phyloP scores from a whole-genome alignment of 2,888 invertebrate genomes.

The Ellobium chinense region DNA sequence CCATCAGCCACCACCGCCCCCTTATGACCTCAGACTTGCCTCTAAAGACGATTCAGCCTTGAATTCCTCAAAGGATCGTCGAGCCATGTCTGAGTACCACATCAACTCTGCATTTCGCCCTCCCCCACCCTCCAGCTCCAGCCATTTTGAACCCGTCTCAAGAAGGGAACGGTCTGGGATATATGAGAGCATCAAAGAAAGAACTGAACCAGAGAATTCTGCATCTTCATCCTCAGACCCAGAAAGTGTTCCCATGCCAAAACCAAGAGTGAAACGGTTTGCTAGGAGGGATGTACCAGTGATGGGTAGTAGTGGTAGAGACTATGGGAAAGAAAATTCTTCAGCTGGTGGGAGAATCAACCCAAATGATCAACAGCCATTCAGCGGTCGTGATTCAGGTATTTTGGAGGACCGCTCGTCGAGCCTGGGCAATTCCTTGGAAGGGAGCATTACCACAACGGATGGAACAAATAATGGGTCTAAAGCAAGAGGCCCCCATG shows the following conservation, averaged over 20 bases:
- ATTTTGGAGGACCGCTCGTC: constrained; percentile 45
- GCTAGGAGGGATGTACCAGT: background rate
- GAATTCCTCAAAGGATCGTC: background rate
- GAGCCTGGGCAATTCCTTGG: constrained; percentile 37
- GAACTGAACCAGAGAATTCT: constrained; percentile 52
- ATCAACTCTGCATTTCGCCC: constrained; percentile 15
- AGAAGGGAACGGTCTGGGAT: constrained; percentile 42
- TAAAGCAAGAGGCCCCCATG: background rate
- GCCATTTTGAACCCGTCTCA: constrained; percentile 44
- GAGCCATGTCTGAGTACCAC: constrained; percentile 10
- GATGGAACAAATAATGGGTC: constrained; percentile 30
- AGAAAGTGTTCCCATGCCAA: constrained; percentile 43
- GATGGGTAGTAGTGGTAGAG: constrained; percentile 7
- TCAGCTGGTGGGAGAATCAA: background rate
- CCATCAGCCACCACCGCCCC: constrained; percentile 47
- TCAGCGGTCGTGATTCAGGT: constrained; percentile 37
- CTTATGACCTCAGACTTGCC: constrained; percentile 41
- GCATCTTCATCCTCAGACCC: constrained; percentile 41
- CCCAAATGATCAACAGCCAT: constrained; percentile 4
- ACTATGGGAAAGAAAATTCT: constrained; percentile 8
- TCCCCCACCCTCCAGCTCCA: constrained; percentile 24
- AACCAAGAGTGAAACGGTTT: constrained; percentile 9
- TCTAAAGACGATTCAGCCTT: constrained; percentile 51
- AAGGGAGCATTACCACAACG: constrained; percentile 34
- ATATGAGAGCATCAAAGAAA: constrained; percentile 55